A percentile compares a stretch with the other conserved stretches of the same genome.
Evolutionary conservation across 92 coral and sea anemone species (phyloP).

Genomic region (Parazoanthus darwini): DNA sequence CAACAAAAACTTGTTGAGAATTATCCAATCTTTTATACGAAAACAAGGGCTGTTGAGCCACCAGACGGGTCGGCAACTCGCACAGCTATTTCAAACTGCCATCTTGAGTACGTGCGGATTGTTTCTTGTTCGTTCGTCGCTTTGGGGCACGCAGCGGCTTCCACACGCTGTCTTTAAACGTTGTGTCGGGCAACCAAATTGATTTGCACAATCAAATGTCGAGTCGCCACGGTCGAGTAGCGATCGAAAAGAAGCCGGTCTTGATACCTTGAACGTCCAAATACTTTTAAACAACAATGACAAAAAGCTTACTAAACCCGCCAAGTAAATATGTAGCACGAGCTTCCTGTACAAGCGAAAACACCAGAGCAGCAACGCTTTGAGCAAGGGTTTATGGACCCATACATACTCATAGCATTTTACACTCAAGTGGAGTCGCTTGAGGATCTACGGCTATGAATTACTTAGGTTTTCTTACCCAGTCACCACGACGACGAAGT

Average conservation of each 20-base stretch:
- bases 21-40: constrained; percentile 20
- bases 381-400: background rate
- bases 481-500: constrained; percentile 92
- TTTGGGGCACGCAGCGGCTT: background rate
- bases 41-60: constrained; percentile 1
- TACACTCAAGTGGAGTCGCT: constrained; percentile 15
- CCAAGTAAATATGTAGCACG: background rate
- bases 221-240: constrained; percentile 19
- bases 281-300: background rate
- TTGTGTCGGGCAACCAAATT: background rate
- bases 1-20: constrained; percentile 20
- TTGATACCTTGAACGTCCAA: background rate
- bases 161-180: background rate
- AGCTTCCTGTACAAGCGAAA: constrained; percentile 12
- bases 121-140: constrained; percentile 8
- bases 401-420: background rate
- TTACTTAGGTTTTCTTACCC: constrained; percentile 69
- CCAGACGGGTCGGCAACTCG: constrained; percentile 14
- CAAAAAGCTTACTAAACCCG: constrained; percentile 6
- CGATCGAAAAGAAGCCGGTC: constrained; percentile 23
- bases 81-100: constrained; percentile 32
- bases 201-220: background rate
- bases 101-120: constrained; percentile 10
- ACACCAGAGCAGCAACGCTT: background rate
- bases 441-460: constrained; percentile 34